phyloP scores from a whole-genome alignment of 1,140 invertebrate species.

The Drosophila chauvacae region DNA sequence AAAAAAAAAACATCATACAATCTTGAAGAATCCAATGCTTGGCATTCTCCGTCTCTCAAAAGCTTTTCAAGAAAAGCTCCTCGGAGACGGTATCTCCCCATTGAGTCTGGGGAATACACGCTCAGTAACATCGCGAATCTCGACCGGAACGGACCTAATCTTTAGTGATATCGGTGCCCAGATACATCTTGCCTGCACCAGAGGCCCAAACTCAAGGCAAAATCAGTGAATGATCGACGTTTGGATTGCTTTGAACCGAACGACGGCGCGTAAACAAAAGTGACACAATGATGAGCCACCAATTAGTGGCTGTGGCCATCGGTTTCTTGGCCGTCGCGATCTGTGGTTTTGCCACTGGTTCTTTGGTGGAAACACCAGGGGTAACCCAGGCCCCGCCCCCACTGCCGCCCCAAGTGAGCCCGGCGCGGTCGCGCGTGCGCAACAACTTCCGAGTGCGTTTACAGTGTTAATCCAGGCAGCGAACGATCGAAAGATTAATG shows the following conservation, averaged over 20 bases:
- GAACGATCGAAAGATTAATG: slow-evolving; percentile 12
- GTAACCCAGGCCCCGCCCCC: slow-evolving; percentile 12
- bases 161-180: background rate
- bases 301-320: slow-evolving; percentile 19
- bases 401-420: background rate
- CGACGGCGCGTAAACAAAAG: slow-evolving; percentile 18
- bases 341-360: slow-evolving; percentile 11
- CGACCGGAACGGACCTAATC: slow-evolving; percentile 34
- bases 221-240: slow-evolving; percentile 9
- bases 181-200: background rate
- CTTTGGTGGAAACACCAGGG: slow-evolving; percentile 12
- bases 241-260: slow-evolving; percentile 12
- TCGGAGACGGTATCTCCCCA: slow-evolving; percentile 2
- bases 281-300: slow-evolving; percentile 33
- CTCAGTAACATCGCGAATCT: slow-evolving; percentile 49
- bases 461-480: slow-evolving; percentile 19
- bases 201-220: background rate
- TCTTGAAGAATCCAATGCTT: slow-evolving; percentile 4
- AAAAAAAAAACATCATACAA: background rate
- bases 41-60: slow-evolving; percentile 4
- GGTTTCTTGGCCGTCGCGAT: background rate
- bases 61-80: slow-evolving; percentile 30
- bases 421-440: slow-evolving; percentile 21
- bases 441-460: slow-evolving; percentile 59
- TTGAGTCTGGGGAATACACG: background rate